Percentiles rank a stretch among this genome's conserved stretches.
phyloP scores from a whole-genome alignment of 2,113 vertebrate genomes.

The Alethe diademata region DNA sequence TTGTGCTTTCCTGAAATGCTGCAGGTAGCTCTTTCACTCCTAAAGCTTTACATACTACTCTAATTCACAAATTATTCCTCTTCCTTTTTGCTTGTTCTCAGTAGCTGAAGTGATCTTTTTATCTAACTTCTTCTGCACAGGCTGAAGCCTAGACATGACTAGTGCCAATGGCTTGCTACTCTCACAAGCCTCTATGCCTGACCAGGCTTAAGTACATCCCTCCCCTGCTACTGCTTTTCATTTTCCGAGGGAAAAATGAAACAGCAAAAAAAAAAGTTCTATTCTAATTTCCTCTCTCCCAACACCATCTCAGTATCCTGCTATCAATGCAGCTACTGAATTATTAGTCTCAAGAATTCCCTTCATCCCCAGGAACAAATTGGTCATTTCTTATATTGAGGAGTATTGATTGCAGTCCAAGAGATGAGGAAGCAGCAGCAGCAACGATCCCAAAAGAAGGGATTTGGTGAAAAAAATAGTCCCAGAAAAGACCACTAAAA shows the following conservation, averaged over 20 bases:
- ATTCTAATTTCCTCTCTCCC: neutral
- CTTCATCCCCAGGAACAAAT: neutral
- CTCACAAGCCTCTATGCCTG: neutral
- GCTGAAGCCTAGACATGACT: neutral
- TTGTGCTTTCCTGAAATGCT: neutral
- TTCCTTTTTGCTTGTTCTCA: neutral
- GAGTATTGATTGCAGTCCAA: neutral
- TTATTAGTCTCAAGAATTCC: neutral
- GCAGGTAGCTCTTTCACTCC: neutral
- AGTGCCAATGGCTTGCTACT: neutral
- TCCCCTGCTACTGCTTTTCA: neutral
- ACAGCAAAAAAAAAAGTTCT: neutral
- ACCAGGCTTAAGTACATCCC: neutral
- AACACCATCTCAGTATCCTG: neutral
- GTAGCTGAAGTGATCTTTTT: neutral
- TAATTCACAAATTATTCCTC: neutral
- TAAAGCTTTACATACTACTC: neutral
- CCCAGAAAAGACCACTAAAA: neutral
- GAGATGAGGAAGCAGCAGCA: slow-evolving; percentile 30
- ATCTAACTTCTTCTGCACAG: neutral
- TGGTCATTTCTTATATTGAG: neutral
- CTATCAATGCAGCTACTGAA: neutral
- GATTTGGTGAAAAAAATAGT: neutral
- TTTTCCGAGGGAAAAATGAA: neutral
- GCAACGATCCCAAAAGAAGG: neutral